These are phyloP conservation scores for Pandion haliaetus DNA, from an alignment of 2,113 vertebrate genomes.

Conservation along the genomic window DNA sequence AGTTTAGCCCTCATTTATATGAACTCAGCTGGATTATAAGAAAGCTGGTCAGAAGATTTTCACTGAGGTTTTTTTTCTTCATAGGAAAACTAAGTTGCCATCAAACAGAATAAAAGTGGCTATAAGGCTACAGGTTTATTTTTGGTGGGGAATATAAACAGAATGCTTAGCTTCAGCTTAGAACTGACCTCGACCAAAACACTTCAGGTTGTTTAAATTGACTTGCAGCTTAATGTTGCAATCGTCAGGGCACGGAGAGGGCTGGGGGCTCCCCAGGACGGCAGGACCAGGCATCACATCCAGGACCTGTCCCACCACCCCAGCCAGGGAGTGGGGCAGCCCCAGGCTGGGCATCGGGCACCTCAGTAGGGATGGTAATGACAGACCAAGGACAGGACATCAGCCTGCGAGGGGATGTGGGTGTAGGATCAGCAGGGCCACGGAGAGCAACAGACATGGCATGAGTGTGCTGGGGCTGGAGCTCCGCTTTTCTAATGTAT, in stretches of 20 bases:
- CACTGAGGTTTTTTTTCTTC: neutral
- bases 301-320: neutral
- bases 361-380: neutral
- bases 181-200: neutral
- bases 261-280: neutral
- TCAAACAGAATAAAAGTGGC: neutral
- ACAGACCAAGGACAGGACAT: too few species aligned
- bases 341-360: neutral
- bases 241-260: rapidly evolving
- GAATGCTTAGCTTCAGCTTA: neutral
- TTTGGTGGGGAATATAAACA: neutral
- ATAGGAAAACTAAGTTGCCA: neutral
- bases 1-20: neutral
- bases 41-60: neutral
- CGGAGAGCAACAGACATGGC: neutral
- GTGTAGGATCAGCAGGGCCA: neutral
- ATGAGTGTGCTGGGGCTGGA: neutral
- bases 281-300: neutral
- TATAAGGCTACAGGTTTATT: neutral
- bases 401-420: rapidly evolving
- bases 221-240: neutral
- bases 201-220: neutral
- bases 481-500: neutral
- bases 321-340: rapidly evolving
- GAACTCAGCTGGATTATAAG: neutral